phyloP scores from a whole-genome alignment of 2,888 invertebrate species.

The Chrysina gloriosa region DNA sequence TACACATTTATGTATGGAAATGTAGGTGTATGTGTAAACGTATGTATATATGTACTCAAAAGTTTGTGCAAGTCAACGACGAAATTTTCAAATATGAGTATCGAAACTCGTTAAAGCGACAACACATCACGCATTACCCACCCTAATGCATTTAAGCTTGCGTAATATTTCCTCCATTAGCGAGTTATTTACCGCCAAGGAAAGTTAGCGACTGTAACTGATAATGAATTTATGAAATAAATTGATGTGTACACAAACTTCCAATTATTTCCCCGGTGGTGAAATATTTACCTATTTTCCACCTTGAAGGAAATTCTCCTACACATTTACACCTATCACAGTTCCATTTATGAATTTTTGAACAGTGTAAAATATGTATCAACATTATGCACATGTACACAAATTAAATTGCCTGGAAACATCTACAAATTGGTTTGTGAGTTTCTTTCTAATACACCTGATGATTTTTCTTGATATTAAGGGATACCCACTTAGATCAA shows the following conservation, averaged over 20 bases:
- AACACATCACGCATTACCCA: not conserved
- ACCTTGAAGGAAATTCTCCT: not conserved
- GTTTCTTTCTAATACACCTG: too few species aligned
- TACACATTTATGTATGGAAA: not conserved
- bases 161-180: slow-evolving; percentile 22
- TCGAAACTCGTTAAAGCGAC: slow-evolving; percentile 15
- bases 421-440: not conserved
- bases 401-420: too few species aligned
- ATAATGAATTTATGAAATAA: slow-evolving; percentile 31
- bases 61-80: not conserved
- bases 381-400: too few species aligned
- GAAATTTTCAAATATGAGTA: slow-evolving; percentile 13
- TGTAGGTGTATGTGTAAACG: not conserved
- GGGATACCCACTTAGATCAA: not conserved
- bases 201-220: not conserved
- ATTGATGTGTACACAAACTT: slow-evolving; percentile 20
- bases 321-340: too few species aligned
- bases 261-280: slow-evolving; percentile 1
- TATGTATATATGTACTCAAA: not conserved
- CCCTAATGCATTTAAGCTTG: slow-evolving; percentile 15
- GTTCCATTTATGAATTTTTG: too few species aligned
- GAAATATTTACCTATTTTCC: slow-evolving; percentile 14
- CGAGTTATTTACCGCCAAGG: slow-evolving; percentile 19
- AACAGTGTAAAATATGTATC: too few species aligned
- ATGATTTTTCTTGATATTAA: too few species aligned